Evolutionary conservation across 2,888 invertebrate species (phyloP), one percentile per base, ranked within the genome.

Genomic region (Zonitis immaculata): DNA sequence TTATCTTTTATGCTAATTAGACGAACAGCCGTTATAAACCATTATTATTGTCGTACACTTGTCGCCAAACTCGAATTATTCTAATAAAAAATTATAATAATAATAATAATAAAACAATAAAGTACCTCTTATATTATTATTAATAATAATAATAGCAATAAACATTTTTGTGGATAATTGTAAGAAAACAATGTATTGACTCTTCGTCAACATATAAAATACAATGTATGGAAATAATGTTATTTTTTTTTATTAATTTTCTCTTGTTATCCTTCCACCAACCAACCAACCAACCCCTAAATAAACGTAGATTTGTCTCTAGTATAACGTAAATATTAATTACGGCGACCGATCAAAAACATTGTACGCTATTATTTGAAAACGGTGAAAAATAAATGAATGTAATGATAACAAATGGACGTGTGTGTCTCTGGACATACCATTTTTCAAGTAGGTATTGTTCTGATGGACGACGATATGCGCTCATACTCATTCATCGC

Each of bases 1-100:
- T 64, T 61, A 61, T 63, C 61, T 64, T 61, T 63, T n/a, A 64
- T 64, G 64, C 54, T 60, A 64, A 63, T 63, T 51, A 57, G 51
- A 7, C 20, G 43, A 47, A 46, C 46, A 50, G 44, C 51, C 27
- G 44, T 44, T 27, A 20, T 43, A 49, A 49, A 42, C 12, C 49
- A 35, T 18, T 16, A n/a, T n/a, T n/a, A n/a, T n/a, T n/a, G 42
- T 42, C 18, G 42, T 16, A 42, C 22, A 42, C 39, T 49, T 26
- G 25, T 42, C 32, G 14, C 32, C 14, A 32, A 32, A 11, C 5
- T 28, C 28, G n/a, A 28, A 28, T 28, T 28, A 28, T 47, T 39
- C 27, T n/a, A n/a, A n/a, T n/a, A n/a, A n/a, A n/a, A n/a, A n/a
- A n/a, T n/a, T n/a, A n/a, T n/a, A n/a, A n/a, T n/a, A n/a, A n/a